phyloP scores from a whole-genome alignment of 2,113 vertebrate genomes.

The Nannospalax galili region DNA sequence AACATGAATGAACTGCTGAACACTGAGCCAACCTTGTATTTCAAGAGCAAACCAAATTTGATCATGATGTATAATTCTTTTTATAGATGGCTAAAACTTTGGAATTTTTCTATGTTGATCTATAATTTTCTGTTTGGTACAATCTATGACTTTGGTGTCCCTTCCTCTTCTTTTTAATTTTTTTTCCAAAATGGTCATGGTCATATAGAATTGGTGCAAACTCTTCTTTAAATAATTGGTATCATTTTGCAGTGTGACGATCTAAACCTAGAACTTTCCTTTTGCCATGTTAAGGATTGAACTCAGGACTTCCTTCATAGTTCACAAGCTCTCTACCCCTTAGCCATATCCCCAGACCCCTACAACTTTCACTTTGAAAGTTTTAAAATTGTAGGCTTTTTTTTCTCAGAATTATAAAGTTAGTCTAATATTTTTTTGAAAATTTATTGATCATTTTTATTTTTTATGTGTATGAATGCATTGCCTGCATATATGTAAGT shows the following conservation, averaged over 20 bases:
- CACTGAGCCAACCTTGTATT: neutral
- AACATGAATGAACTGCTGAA: neutral
- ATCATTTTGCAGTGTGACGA: neutral
- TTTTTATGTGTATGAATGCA: too few species aligned
- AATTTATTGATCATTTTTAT: too few species aligned
- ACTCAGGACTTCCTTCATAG: neutral
- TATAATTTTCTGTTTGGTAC: neutral
- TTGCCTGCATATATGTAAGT: too few species aligned
- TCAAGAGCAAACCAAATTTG: neutral
- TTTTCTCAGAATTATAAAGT: slow-evolving; percentile 17
- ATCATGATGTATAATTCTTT: neutral
- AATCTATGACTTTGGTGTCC: neutral
- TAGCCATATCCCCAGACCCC: too few species aligned
- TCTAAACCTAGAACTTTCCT: neutral
- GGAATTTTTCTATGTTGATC: slow-evolving; percentile 8
- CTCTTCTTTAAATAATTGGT: slow-evolving; percentile 2
- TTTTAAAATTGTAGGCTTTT: neutral
- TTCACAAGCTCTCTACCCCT: neutral
- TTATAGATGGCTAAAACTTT: slow-evolving; percentile 15
- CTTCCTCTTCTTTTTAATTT: neutral
- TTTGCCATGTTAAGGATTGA: too few species aligned
- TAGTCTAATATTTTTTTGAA: slow-evolving; percentile 4
- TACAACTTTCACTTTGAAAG: neutral
- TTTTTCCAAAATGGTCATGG: neutral
- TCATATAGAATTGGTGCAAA: slow-evolving; percentile 1